A percentile compares a stretch with the other conserved stretches of the same genome.
Conservation (phyloP, 2,113 vertebrate species). For the Calyptommatus sinebrachiatus region DNA sequence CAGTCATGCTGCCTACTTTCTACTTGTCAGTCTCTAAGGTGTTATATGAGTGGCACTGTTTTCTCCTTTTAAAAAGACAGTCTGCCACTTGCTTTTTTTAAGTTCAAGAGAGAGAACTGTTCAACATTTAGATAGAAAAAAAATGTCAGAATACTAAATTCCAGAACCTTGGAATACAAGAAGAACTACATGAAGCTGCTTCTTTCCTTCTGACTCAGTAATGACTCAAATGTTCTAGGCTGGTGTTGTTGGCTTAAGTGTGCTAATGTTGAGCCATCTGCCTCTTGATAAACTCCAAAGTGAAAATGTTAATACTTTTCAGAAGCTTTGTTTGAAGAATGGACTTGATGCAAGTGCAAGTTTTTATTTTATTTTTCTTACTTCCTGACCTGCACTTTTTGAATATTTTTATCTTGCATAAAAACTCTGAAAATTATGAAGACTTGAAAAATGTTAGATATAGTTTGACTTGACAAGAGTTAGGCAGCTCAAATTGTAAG, state of each 20-base stretch:
- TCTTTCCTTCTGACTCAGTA: slow-evolving; percentile 28
- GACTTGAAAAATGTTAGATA: neutral
- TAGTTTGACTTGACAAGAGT: neutral
- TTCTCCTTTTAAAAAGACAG: neutral
- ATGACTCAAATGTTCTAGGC: slow-evolving; percentile 24
- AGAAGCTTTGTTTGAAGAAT: neutral
- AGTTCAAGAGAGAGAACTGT: neutral
- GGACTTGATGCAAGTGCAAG: neutral
- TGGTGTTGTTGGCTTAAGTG: neutral
- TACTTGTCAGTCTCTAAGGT: too few relatives aligned
- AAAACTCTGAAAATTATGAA: neutral
- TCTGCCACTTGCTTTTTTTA: neutral
- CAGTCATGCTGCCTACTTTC: too few relatives aligned
- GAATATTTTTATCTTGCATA: neutral
- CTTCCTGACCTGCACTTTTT: neutral
- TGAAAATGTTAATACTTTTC: neutral
- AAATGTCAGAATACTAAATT: slow-evolving; percentile 1
- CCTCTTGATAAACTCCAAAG: neutral
- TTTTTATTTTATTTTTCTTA: neutral
- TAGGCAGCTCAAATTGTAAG: neutral
- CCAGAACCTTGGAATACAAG: neutral
- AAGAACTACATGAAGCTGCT: neutral
- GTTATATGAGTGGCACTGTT: neutral
- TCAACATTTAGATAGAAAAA: neutral
- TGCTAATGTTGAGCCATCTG: neutral